Evolutionary conservation across 2,113 vertebrate genomes (phyloP), one percentile per base, ranked within the genome.

Genomic region (Peucedramus taeniatus): DNA sequence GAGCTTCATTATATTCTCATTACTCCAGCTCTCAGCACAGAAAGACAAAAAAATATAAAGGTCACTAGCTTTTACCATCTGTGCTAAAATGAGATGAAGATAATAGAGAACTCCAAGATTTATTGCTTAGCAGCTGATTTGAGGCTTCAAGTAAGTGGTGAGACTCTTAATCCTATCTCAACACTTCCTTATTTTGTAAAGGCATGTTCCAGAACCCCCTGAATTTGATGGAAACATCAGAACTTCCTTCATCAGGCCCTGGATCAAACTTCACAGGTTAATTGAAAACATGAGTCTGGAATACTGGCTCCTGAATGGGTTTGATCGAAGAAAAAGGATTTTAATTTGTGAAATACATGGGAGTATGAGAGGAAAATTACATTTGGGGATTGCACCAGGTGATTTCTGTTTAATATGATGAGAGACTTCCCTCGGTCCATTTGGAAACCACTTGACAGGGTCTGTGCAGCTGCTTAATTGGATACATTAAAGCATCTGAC

Each of bases 31-130:
- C 93, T 88, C 75, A 61, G 53, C 50, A 78, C 61, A 68, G 88
- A 81, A 97, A 97, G 76, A 82, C 86, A 87, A 93, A 92, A 80
- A 79, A 69, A 93, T 78, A 65, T 84, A 92, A 95, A 96, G 96
- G 88, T 82, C 87, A 92, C 64, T 76, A 39, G 37, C 77, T 93
- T 92, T 87, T 91, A 83, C 89, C 87, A 97, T 95, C 88, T 93
- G 88, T 93, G 63, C 79, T 93, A 85, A 92, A 85, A 92, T 42
- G 89, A 94, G 92, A 96, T 71, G 54, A 96, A 97, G 85, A 68
- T 93, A 91, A 83, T 94, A 76, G 91, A 92, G 87, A 68, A 61
- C 87, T 84, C 56, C 64, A 59, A 90, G 95, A 96, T 97, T 95
- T 96, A 96, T 91, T 90, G 93, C 92, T 97, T 21, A 85, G 93